Base-by-base conservation (phyloP, 2,888 invertebrate species). In the Pyrrhia umbra region DNA sequence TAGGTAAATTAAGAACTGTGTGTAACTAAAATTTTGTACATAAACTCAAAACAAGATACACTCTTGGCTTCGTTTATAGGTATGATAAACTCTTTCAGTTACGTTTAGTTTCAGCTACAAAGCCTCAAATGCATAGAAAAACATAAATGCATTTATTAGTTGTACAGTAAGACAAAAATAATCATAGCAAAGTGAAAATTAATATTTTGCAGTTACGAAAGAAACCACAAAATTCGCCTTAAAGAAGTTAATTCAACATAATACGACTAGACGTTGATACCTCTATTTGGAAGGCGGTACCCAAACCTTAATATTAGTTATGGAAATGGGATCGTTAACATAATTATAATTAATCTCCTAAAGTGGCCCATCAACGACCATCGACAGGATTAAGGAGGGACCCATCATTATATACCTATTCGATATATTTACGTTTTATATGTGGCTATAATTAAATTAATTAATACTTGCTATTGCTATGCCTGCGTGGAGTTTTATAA, bases 281-380 rank as follows among this genome's bases (percentile, higher is more conserved):
- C 80, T 76, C 73, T 73, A 79, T 81, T 80, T 80, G 71, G 75
- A 74, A 75, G 77, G 79, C 77, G 74, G 74, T 67, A 59, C 68
- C 68, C 58, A 75, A 78, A 83, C 83, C 83, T 77, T 88, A 82
- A 77, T 81, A 90, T 90, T 90, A 90, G 81, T 66, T 89, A 88
- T 88, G 88, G 84, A 88, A 89, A 89, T 89, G 69, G 85, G 88
- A 77, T 85, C 84, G 84, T 85, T 87, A 83, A 79, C 81, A 85
- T 89, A 88, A 90, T 89, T 88, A 88, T 85, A 87, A 89, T 89
- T 89, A 89, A 88, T 88, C 79, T 84, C 64, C 71, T 70, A 82
- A 89, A 88, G 82, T 87, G 77, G 81, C 63, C 81, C 71, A 76
- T 81, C 74, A 55, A 60, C 65, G 51, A 72, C 49, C 74, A 77